These are phyloP conservation scores for Asteroscopus sphinx DNA, from an alignment of 2,888 invertebrate genomes.

Conservation along the genomic window DNA sequence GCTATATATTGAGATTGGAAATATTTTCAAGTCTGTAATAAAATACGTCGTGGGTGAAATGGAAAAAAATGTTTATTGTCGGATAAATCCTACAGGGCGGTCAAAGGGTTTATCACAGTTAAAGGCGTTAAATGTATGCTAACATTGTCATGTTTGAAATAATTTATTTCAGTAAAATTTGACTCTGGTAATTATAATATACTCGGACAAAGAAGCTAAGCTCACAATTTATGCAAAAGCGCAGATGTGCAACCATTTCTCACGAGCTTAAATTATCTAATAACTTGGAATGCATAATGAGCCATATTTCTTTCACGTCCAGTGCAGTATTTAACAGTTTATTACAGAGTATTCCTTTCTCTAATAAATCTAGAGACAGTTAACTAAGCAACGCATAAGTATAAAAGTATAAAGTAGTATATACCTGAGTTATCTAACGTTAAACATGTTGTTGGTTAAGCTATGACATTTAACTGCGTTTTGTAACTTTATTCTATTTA, in stretches of 20 bases:
- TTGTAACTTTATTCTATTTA: conserved; percentile 30
- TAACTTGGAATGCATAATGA: conserved; percentile 30
- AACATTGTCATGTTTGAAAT: no score
- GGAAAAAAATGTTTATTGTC: no score
- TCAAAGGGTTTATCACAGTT: no score
- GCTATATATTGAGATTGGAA: no score
- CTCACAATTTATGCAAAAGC: conserved; percentile 20
- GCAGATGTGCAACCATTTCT: conserved; percentile 36
- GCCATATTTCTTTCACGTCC: conserved; percentile 35
- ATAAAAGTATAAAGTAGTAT: no score
- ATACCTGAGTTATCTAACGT: conserved; percentile 23
- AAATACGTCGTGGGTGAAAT: no score
- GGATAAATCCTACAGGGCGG: no score
- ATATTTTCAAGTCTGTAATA: no score
- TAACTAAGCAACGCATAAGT: conserved; percentile 33
- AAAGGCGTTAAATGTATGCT: no score
- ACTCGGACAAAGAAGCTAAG: no score
- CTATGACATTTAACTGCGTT: conserved; percentile 22
- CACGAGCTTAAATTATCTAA: conserved; percentile 26
- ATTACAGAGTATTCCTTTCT: conserved; percentile 30
- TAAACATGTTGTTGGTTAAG: conserved; percentile 30
- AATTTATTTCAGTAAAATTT: no score
- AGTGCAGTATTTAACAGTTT: conserved; percentile 29
- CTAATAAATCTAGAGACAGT: conserved; percentile 28
- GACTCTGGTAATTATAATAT: no score